Evolutionary conservation across 2,113 vertebrate species (phyloP).

Genomic region (Petrocephalus microphthalmus): DNA sequence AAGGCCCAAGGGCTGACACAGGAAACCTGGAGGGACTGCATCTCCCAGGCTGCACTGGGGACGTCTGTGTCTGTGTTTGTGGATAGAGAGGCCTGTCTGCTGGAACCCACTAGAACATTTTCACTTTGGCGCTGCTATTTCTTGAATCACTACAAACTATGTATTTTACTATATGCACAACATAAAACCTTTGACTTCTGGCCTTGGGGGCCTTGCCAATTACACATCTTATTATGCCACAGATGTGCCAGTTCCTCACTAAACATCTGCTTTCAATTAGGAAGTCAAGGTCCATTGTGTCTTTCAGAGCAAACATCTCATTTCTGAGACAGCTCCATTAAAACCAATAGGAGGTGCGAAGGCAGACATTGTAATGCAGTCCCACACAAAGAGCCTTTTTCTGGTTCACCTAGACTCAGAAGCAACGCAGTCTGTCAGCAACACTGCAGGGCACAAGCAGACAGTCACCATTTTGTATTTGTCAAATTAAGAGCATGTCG

Average conservation of each 20-base stretch:
- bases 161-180: not conserved
- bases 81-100: not conserved
- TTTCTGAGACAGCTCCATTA: not conserved
- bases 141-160: not conserved
- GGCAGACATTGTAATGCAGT: not conserved
- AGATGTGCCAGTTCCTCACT: not conserved
- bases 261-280: not conserved
- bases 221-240: not conserved
- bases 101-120: not conserved
- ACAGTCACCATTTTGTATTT: not conserved
- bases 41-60: not conserved
- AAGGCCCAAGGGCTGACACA: not conserved
- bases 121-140: not conserved
- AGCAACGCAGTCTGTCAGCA: not conserved
- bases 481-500: not conserved
- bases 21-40: not conserved
- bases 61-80: not conserved
- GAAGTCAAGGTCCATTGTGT: not conserved
- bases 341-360: not conserved
- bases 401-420: not conserved
- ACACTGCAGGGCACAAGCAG: not conserved
- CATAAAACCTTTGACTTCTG: not conserved
- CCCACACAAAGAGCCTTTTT: not conserved
- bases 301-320: not conserved
- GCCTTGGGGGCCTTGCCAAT: not conserved